A percentile compares a stretch with the other conserved stretches of the same genome.
These are phyloP conservation scores for Tenualosa ilisha DNA, from an alignment of 2,797 vertebrate species.

Conservation along the genomic window DNA sequence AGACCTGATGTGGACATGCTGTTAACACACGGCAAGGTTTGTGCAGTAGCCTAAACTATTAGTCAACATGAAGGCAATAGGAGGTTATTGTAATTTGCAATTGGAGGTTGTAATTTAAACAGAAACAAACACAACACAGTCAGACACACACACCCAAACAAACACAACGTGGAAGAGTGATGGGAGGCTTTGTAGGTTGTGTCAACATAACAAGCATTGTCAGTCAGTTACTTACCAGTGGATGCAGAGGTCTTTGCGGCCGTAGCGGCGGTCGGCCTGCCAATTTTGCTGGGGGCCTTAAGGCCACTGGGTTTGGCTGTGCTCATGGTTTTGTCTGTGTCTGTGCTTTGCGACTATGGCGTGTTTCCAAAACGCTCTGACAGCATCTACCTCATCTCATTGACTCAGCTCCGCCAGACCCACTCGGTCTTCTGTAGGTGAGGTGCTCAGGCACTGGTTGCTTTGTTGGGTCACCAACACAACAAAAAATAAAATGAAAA, in stretches of 20 bases:
- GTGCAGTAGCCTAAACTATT: not conserved
- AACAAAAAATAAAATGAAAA: slow-evolving; percentile 16
- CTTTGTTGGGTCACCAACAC: slow-evolving; percentile 30
- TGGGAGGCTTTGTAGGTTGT: not conserved
- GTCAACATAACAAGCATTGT: not conserved
- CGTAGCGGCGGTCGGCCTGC: slow-evolving; percentile 72
- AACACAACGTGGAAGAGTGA: not conserved
- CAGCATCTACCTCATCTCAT: slow-evolving; percentile 73
- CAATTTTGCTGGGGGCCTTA: slow-evolving; percentile 92
- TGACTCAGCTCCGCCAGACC: slow-evolving; percentile 61
- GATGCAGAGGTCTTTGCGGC: slow-evolving; percentile 74
- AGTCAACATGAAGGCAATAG: not conserved
- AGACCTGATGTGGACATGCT: not conserved
- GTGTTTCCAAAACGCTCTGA: slow-evolving; percentile 66
- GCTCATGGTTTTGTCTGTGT: slow-evolving; percentile 82
- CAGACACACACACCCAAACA: not conserved
- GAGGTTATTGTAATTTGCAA: not conserved
- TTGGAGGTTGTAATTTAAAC: too few relatives aligned
- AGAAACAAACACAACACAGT: too few relatives aligned
- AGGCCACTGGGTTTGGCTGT: slow-evolving; percentile 90
- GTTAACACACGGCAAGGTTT: not conserved
- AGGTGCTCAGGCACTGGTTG: not conserved
- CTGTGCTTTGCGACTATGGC: slow-evolving; percentile 27
- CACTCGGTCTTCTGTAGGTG: not conserved
- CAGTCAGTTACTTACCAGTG: slow-evolving; percentile 59